These are phyloP conservation scores for Gasteruption jaculator DNA, from an alignment of 2,888 invertebrate species.

Conservation along the genomic window DNA sequence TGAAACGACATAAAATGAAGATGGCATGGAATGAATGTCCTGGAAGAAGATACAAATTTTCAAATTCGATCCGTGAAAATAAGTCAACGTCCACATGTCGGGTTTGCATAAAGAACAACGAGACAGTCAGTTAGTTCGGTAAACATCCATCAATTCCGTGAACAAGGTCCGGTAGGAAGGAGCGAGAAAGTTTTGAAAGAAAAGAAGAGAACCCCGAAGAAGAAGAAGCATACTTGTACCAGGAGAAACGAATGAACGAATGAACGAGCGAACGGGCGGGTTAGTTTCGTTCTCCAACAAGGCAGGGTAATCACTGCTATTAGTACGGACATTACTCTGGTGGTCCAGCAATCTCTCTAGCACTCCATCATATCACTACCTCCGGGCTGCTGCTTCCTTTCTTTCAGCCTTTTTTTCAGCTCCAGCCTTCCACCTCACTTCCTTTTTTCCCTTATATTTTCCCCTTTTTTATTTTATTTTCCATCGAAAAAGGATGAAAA, in stretches of 20 bases:
- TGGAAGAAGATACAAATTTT: too few species aligned
- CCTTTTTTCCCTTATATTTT: too few species aligned
- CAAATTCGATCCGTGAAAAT: too few species aligned
- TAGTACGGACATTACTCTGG: constrained; percentile 56
- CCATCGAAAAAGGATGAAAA: too few species aligned
- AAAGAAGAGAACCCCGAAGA: constrained; percentile 12
- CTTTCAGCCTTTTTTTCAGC: constrained; percentile 16
- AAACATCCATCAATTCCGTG: constrained; percentile 49
- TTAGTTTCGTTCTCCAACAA: constrained; percentile 43
- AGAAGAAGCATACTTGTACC: constrained; percentile 22
- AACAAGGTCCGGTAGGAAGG: too few species aligned
- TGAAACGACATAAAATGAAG: too few species aligned
- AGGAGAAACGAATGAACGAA: constrained; percentile 27
- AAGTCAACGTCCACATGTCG: constrained; percentile 2
- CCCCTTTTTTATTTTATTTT: too few species aligned
- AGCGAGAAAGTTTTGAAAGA: too few species aligned
- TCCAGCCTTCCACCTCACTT: constrained; percentile 10
- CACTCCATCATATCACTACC: constrained; percentile 41
- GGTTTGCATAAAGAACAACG: constrained; percentile 21
- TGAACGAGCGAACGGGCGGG: constrained; percentile 39
- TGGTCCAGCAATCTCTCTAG: constrained; percentile 53
- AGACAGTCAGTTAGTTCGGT: constrained; percentile 38
- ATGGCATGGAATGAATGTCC: too few species aligned
- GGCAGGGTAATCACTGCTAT: constrained; percentile 59
- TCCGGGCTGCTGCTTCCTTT: constrained; percentile 15